phyloP scores from a whole-genome alignment of 2,113 vertebrate genomes.

The Lota lota region DNA sequence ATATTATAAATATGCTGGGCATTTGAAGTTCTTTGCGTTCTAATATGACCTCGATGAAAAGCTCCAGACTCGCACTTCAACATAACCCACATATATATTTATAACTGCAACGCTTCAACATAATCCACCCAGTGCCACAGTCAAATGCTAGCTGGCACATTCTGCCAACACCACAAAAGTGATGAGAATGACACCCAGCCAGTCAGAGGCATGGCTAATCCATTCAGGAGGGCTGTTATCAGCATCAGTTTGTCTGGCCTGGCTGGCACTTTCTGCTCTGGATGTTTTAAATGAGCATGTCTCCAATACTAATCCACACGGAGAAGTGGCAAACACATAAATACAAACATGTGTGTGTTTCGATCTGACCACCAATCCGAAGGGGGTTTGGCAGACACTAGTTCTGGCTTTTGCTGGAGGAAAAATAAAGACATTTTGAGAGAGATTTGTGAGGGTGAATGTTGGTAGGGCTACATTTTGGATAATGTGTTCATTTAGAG shows the following conservation, averaged over 20 bases:
- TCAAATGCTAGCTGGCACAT: slow-evolving; percentile 30
- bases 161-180: slow-evolving; percentile 46
- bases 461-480: not conserved
- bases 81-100: not conserved
- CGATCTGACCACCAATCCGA: slow-evolving; percentile 46
- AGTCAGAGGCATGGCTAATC: slow-evolving; percentile 44
- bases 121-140: not conserved
- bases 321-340: slow-evolving; percentile 14
- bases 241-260: slow-evolving; percentile 35
- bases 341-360: too few species aligned
- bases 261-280: slow-evolving; percentile 39
- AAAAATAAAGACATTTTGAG: not conserved
- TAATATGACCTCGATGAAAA: not conserved
- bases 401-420: slow-evolving; percentile 25
- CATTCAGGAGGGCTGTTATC: slow-evolving; percentile 33
- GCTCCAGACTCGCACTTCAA: not conserved
- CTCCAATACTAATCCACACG: slow-evolving; percentile 54
- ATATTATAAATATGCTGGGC: not conserved
- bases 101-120: not conserved
- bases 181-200: slow-evolving; percentile 33
- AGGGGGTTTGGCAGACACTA: slow-evolving; percentile 26
- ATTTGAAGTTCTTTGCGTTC: not conserved
- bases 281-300: slow-evolving; percentile 27
- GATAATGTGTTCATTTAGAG: too few species aligned
- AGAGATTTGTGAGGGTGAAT: not conserved